phyloP scores from a whole-genome alignment of 92 coral and sea anemone genomes.

The Epizoanthus fatuus region DNA sequence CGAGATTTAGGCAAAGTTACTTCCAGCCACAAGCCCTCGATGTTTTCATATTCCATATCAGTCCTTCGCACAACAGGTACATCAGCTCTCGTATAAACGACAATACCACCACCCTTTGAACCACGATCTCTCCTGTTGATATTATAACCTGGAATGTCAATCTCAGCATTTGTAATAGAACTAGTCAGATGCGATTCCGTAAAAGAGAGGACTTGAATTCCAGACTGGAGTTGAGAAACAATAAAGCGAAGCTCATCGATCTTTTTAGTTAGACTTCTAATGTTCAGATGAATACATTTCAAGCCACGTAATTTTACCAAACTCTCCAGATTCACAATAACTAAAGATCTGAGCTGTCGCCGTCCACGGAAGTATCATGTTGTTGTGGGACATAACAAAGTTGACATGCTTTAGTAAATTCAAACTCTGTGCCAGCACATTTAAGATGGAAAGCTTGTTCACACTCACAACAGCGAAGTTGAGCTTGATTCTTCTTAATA shows the following conservation, averaged over 20 bases:
- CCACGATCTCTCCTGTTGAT: slow-evolving; percentile 46
- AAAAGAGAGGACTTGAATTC: slow-evolving; percentile 34
- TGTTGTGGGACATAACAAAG: background rate
- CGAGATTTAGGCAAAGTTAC: slow-evolving; percentile 8
- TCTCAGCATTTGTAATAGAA: slow-evolving; percentile 20
- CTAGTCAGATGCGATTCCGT: slow-evolving; percentile 42
- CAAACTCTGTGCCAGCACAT: slow-evolving; percentile 24
- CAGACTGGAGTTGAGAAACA: slow-evolving; percentile 21
- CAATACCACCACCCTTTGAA: slow-evolving; percentile 50
- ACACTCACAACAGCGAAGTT: slow-evolving; percentile 10
- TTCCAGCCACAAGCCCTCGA: slow-evolving; percentile 46
- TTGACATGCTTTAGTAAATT: slow-evolving; percentile 6
- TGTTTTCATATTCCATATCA: slow-evolving; percentile 10
- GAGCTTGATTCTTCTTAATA: slow-evolving; percentile 14
- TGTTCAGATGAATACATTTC: slow-evolving; percentile 42
- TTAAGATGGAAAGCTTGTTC: background rate
- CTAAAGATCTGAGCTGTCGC: too few relatives aligned
- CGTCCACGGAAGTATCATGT: background rate
- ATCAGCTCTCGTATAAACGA: slow-evolving; percentile 45
- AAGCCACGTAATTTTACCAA: slow-evolving; percentile 31
- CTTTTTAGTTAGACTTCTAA: slow-evolving; percentile 38
- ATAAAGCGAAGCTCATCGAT: slow-evolving; percentile 39
- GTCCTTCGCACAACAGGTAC: slow-evolving; percentile 16
- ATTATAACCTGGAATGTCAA: slow-evolving; percentile 57
- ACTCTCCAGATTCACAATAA: background rate